Evolutionary conservation across 2,113 vertebrate genomes (phyloP).

Genomic region (Fregata magnificens): DNA sequence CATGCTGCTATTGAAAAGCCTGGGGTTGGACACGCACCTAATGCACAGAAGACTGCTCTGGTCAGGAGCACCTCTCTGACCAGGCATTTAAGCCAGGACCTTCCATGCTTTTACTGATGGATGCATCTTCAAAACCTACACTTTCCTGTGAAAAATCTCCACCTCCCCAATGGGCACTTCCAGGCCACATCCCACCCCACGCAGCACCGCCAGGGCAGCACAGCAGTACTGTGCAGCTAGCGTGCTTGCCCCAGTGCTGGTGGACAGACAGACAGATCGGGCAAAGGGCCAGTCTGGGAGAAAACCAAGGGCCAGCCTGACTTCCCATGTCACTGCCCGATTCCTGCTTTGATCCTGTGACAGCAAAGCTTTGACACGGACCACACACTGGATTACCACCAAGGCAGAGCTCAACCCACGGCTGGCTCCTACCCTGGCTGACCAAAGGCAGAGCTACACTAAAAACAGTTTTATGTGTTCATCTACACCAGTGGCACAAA

Average conservation of each 20-base stretch:
- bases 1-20: background rate
- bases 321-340: background rate
- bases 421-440: background rate
- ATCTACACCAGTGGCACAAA: background rate
- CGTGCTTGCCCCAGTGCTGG: fast-evolving
- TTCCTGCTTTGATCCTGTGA: background rate
- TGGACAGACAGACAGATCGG: background rate
- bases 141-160: background rate
- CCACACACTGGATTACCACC: fast-evolving
- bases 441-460: background rate
- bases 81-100: background rate
- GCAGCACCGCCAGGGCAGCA: background rate
- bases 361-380: background rate
- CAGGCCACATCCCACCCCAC: background rate
- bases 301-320: background rate
- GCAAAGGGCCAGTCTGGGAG: background rate
- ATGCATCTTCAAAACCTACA: background rate
- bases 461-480: background rate
- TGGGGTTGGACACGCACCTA: background rate
- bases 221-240: background rate
- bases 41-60: background rate
- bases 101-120: background rate
- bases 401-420: background rate
- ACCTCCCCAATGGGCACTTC: background rate
- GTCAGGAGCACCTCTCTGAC: background rate